Evolutionary conservation across 2,113 vertebrate genomes (phyloP).

Genomic region (Meleagris gallopavo): DNA sequence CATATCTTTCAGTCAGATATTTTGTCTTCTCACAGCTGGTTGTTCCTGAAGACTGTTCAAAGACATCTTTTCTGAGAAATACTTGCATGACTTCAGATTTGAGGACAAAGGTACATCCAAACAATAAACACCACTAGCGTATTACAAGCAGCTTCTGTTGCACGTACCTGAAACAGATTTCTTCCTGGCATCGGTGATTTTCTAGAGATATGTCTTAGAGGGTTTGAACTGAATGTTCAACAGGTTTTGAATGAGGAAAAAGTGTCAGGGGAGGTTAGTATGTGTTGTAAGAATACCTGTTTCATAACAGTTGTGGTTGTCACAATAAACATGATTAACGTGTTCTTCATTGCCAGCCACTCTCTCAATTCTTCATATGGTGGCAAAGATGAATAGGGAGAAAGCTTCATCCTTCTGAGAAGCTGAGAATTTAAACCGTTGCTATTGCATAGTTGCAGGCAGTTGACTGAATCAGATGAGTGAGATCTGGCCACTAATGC

Average conservation of each 20-base stretch:
- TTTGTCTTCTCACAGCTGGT: neutral
- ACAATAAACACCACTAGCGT: neutral
- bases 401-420: slow-evolving; percentile 15
- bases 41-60: neutral
- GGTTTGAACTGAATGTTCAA: neutral
- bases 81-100: neutral
- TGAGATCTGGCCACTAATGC: slow-evolving; percentile 13
- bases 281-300: slow-evolving; percentile 56
- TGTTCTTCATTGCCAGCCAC: slow-evolving; percentile 58
- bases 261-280: neutral
- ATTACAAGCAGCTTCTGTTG: neutral
- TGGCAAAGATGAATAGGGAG: slow-evolving; percentile 62
- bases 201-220: neutral
- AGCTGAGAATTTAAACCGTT: slow-evolving; percentile 54
- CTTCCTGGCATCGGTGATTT: neutral
- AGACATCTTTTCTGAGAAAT: neutral
- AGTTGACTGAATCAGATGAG: slow-evolving; percentile 20
- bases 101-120: neutral
- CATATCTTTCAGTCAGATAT: neutral
- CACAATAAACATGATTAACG: slow-evolving; percentile 72
- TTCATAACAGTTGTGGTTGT: slow-evolving; percentile 68
- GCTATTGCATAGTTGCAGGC: slow-evolving; percentile 30
- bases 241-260: slow-evolving; percentile 1
- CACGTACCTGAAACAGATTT: neutral
- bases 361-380: slow-evolving; percentile 54